phyloP scores from a whole-genome alignment of 2,888 invertebrate species.

The Protonemura montana region DNA sequence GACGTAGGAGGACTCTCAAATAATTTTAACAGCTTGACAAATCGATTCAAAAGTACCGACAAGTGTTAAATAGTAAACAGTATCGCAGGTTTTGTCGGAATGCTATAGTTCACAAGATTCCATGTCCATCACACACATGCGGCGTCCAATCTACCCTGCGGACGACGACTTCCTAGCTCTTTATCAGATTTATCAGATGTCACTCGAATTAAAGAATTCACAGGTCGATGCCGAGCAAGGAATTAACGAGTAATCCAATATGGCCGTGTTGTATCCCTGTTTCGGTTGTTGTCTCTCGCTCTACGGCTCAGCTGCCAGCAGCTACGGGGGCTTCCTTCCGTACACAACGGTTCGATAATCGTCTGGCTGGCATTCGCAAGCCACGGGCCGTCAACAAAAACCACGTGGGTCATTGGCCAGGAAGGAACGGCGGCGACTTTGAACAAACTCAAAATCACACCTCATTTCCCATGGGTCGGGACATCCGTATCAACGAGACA shows the following conservation, averaged over 20 bases:
- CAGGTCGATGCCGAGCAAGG: conserved; percentile 57
- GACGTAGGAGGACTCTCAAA: conserved; percentile 57
- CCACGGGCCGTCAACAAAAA: neutral
- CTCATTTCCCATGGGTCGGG: too few relatives aligned
- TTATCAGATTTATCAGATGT: neutral
- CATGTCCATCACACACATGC: neutral
- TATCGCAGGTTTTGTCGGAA: conserved; percentile 49
- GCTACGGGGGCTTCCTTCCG: conserved; percentile 51
- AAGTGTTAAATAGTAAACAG: conserved; percentile 52
- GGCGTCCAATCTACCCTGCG: neutral
- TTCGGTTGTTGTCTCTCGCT: conserved; percentile 5
- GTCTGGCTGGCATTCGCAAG: conserved; percentile 47
- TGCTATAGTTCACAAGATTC: neutral
- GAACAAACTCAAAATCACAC: neutral
- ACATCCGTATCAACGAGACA: too few relatives aligned
- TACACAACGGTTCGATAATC: conserved; percentile 50
- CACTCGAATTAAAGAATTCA: conserved; percentile 55
- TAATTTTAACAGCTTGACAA: conserved; percentile 65
- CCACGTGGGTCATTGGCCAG: conserved; percentile 1
- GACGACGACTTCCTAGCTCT: neutral
- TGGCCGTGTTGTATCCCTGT: conserved; percentile 64
- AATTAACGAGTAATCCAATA: conserved; percentile 69
- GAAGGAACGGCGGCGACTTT: neutral
- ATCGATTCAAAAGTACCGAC: conserved; percentile 60
- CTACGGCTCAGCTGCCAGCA: conserved; percentile 34